Evolutionary conservation across 2,113 vertebrate genomes (phyloP).

Genomic region (Sinocyclocheilus rhinocerous): DNA sequence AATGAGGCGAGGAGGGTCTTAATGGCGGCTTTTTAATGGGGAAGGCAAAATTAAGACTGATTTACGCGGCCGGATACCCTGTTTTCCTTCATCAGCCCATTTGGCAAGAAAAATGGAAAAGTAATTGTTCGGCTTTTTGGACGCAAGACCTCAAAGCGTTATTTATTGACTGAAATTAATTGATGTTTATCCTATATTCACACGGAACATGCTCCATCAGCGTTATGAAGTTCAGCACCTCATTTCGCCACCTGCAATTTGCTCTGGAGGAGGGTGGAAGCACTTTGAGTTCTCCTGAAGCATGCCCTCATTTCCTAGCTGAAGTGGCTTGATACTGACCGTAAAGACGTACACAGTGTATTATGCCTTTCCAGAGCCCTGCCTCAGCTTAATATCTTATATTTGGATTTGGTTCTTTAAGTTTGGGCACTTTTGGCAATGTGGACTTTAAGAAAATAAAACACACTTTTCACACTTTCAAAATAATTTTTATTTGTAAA

Average conservation of each 20-base stretch:
- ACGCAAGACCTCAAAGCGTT: slow-evolving; percentile 86
- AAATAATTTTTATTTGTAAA: background rate
- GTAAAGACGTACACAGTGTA: slow-evolving; percentile 20
- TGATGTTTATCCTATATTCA: slow-evolving; percentile 90
- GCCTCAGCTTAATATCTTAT: slow-evolving; percentile 6
- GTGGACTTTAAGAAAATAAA: background rate
- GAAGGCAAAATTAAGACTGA: slow-evolving; percentile 99
- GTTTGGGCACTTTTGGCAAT: background rate
- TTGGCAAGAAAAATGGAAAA: slow-evolving; percentile 97
- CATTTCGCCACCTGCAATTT: slow-evolving; percentile 84
- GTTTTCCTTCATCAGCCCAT: slow-evolving; percentile 97
- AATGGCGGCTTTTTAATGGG: slow-evolving; percentile 99
- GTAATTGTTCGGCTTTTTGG: slow-evolving; percentile 91
- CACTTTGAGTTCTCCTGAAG: slow-evolving; percentile 78
- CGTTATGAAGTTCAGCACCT: slow-evolving; percentile 81
- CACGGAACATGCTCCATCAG: slow-evolving; percentile 85
- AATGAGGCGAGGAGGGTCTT: slow-evolving; percentile 99
- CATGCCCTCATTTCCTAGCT: slow-evolving; percentile 86
- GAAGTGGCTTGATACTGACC: slow-evolving; percentile 79
- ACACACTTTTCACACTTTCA: background rate
- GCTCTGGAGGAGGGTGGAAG: slow-evolving; percentile 63
- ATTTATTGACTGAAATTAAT: slow-evolving; percentile 95
- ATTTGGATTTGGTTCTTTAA: background rate
- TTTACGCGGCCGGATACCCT: slow-evolving; percentile 96
- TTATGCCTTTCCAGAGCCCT: background rate